Evolutionary conservation across 2,113 vertebrate genomes (phyloP), one percentile per base, ranked within the genome.

Genomic region (Eptatretus burgeri): DNA sequence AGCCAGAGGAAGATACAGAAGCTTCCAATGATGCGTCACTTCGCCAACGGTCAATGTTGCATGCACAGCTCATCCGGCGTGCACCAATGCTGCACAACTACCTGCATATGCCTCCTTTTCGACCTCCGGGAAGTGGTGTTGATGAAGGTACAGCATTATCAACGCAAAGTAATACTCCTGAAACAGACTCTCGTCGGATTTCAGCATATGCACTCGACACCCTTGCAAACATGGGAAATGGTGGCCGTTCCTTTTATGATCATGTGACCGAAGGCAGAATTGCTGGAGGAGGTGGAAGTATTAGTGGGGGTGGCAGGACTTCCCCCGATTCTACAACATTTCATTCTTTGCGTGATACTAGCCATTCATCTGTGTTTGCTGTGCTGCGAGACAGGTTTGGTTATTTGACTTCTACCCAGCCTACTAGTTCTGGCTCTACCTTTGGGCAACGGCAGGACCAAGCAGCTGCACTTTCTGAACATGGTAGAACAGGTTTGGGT

Each of bases 71-170:
- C 0, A 85, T 95, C 64, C 85, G 91, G 41, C 84, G 91, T 67
- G 93, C 89, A 0, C 91, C 91, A 62, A 85, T 98, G 66, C 85
- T 98, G 64, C 91, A 98, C 78, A 98, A 98, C 77, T 98, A 95
- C 76, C 81, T 98, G 68, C 91, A 98, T 76, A 98, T 98, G 77
- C 74, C 95, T 74, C 93, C 89, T 27, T 94, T 85, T 12, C 87
- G 89, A 69, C 85, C 84, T 14, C 83, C 86, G 1, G 82, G 81
- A 67, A 80, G 56, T 79, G 68, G 27, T 41, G 27, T 41, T 41
- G 27, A 41, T 41, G 27, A 41, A 41, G 27, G 27, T 41, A 41
- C 27, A 41, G 27, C 27, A 41, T 41, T 41, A 41, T 41, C 27
- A 41, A 41, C 27, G 27, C 27, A 41, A 41, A 41, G 27, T 41